phyloP scores from a whole-genome alignment of 2,797 vertebrate species.

The Gymnocypris eckloni region DNA sequence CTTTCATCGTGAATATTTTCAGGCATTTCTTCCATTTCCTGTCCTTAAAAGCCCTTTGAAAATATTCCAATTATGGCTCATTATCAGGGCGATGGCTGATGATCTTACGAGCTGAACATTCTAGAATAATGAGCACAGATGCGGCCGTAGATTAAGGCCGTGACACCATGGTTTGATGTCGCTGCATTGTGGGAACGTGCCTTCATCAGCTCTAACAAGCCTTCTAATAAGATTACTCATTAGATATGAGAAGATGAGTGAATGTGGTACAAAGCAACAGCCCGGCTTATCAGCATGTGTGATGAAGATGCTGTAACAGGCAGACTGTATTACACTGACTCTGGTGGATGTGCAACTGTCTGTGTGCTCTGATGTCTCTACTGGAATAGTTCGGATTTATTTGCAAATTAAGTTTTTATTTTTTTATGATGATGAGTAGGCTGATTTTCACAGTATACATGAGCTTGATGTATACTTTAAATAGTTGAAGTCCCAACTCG shows the following conservation, averaged over 20 bases:
- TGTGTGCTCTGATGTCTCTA: not conserved
- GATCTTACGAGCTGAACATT: slow-evolving; percentile 67
- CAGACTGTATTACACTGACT: not conserved
- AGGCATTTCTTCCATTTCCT: slow-evolving; percentile 68
- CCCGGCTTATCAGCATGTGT: slow-evolving; percentile 16
- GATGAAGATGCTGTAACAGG: slow-evolving; percentile 20
- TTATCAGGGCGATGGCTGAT: slow-evolving; percentile 70
- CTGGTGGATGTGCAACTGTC: slow-evolving; percentile 13
- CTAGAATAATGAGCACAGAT: slow-evolving; percentile 70
- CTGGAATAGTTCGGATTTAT: not conserved
- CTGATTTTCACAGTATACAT: not conserved
- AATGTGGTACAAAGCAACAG: slow-evolving; percentile 57
- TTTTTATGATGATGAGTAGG: not conserved
- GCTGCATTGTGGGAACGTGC: slow-evolving; percentile 61
- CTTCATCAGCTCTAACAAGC: slow-evolving; percentile 59
- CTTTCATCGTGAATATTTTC: slow-evolving; percentile 65
- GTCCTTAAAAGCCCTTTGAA: slow-evolving; percentile 69
- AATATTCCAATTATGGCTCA: slow-evolving; percentile 74
- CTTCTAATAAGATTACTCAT: slow-evolving; percentile 61
- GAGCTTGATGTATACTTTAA: not conserved
- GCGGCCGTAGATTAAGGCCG: slow-evolving; percentile 62
- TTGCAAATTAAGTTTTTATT: not conserved
- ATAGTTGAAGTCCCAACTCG: not conserved
- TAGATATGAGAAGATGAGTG: slow-evolving; percentile 35
- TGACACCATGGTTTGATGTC: slow-evolving; percentile 61